Evolutionary conservation across 2,113 vertebrate genomes (phyloP).

Genomic region (Chaenogobius annularis): DNA sequence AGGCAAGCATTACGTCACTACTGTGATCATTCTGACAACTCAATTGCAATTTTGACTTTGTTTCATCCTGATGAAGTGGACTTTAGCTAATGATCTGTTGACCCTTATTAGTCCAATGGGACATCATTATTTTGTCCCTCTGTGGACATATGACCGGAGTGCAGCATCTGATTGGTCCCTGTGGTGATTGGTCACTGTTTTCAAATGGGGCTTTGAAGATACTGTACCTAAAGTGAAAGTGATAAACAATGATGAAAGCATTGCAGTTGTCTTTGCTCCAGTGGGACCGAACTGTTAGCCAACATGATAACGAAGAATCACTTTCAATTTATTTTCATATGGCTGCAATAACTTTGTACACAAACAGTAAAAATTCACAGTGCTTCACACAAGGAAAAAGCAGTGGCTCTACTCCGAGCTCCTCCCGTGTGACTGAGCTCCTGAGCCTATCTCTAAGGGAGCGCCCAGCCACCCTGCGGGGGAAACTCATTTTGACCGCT

Average conservation of each 20-base stretch:
- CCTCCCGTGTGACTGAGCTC: too few species aligned
- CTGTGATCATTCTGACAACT: background rate
- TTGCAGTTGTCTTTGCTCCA: background rate
- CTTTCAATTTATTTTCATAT: too few species aligned
- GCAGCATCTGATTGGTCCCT: slow-evolving; percentile 1
- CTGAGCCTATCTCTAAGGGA: too few species aligned
- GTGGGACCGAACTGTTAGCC: background rate
- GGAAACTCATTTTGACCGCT: too few species aligned
- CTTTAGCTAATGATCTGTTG: slow-evolving; percentile 1
- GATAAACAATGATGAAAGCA: background rate
- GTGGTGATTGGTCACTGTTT: background rate
- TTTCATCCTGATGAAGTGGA: background rate
- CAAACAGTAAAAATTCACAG: too few species aligned
- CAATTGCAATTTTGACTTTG: background rate
- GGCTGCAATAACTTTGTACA: too few species aligned
- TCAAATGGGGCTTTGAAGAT: background rate
- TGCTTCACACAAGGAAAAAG: too few species aligned
- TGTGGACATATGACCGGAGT: slow-evolving; percentile 6
- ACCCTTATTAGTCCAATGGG: background rate
- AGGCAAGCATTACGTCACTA: background rate
- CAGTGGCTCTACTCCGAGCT: too few species aligned
- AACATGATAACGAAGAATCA: too few species aligned
- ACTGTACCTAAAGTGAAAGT: background rate
- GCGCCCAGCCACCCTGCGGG: too few species aligned
- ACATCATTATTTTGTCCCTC: slow-evolving; percentile 7